Percentiles rank a stretch among this genome's conserved stretches.
Conservation (phyloP, 2,113 vertebrate genomes). For the Gopherus flavomarginatus region DNA sequence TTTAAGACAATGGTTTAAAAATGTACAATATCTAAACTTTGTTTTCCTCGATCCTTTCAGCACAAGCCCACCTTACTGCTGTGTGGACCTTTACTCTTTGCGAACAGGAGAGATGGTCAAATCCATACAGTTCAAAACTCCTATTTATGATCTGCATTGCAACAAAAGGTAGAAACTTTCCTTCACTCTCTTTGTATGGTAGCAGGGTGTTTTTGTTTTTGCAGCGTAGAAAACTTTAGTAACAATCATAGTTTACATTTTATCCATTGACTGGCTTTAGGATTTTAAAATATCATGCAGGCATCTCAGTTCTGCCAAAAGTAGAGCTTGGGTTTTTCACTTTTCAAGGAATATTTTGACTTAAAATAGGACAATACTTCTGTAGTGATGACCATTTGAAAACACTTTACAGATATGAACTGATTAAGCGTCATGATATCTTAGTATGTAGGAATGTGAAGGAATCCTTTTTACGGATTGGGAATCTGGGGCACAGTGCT, state of each 20-base stretch:
- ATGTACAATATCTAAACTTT: not conserved
- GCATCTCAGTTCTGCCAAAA: not conserved
- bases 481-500: not conserved
- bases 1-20: not conserved
- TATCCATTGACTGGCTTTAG: not conserved
- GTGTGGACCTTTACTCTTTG: conserved; percentile 94
- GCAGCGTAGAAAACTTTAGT: not conserved
- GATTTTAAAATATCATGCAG: not conserved
- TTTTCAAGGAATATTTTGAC: not conserved
- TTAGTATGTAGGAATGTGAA: not conserved
- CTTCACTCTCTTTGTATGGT: not conserved
- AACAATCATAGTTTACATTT: not conserved
- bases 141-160: conserved; percentile 96
- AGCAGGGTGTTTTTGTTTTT: too few species aligned
- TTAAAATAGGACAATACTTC: not conserved
- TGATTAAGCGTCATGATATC: conserved; percentile 13
- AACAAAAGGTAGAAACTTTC: conserved; percentile 88
- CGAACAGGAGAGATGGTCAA: conserved; percentile 97
- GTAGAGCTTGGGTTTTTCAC: not conserved
- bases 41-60: conserved; percentile 73
- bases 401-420: not conserved
- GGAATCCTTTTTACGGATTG: conserved; percentile 32
- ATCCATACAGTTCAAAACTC: conserved; percentile 98
- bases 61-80: conserved; percentile 94
- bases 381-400: conserved; percentile 7